Conservation (phyloP, 2,888 invertebrate genomes). For the Chymomyza amoena region DNA sequence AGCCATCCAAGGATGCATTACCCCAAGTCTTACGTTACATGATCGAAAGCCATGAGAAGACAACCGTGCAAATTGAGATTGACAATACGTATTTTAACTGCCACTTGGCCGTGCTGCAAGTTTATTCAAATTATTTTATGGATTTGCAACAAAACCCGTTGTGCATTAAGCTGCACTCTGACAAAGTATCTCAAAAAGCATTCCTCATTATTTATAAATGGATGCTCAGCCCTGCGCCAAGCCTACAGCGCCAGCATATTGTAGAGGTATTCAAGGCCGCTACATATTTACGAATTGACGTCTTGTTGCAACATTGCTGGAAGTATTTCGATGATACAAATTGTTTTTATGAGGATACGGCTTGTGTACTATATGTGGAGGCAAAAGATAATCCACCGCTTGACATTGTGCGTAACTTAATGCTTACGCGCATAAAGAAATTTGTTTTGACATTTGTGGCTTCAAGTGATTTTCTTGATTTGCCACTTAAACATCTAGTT, state of each 20-base stretch:
- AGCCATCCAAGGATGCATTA: conserved; percentile 34
- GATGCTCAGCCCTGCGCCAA: conserved; percentile 87
- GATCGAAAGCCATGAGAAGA: conserved; percentile 47
- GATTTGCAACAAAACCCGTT: conserved; percentile 34
- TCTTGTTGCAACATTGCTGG: conserved; percentile 81
- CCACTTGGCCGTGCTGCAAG: conserved; percentile 68
- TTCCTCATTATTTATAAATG: conserved; percentile 88
- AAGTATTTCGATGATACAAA: conserved; percentile 85
- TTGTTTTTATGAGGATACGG: conserved; percentile 85
- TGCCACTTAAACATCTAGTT: conserved; percentile 84
- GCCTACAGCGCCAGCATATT: conserved; percentile 78
- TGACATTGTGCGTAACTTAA: conserved; percentile 63
- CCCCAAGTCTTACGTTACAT: conserved; percentile 45
- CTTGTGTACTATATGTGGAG: conserved; percentile 75
- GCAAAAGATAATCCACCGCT: conserved; percentile 79
- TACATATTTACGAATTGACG: conserved; percentile 60
- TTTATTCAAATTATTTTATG: conserved; percentile 71
- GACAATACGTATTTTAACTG: conserved; percentile 61
- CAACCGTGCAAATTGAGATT: conserved; percentile 50
- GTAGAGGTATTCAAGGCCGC: conserved; percentile 54
- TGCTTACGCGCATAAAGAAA: conserved; percentile 84
- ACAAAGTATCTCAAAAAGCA: conserved; percentile 80
- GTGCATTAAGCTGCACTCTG: conserved; percentile 46
- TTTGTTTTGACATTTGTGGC: conserved; percentile 89
- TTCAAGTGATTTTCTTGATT: conserved; percentile 84